These are phyloP conservation scores for Sigmodon hispidus DNA, from an alignment of 2,113 vertebrate genomes.

Conservation along the genomic window DNA sequence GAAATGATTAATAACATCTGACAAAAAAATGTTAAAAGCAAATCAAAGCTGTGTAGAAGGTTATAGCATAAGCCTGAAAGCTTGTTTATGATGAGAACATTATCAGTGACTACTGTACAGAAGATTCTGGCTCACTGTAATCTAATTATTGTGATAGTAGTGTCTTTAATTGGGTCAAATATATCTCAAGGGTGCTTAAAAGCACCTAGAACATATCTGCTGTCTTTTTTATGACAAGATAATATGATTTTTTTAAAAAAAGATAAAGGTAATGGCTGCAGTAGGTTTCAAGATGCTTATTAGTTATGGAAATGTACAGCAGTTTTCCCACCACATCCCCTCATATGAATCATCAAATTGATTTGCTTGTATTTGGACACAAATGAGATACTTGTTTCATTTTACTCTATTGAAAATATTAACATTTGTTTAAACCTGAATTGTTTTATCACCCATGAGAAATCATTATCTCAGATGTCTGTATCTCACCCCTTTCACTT, in stretches of 20 bases:
- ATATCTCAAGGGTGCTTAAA: neutral
- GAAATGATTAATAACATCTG: too few relatives aligned
- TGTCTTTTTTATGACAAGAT: neutral
- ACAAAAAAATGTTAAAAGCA: too few relatives aligned
- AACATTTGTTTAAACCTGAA: neutral
- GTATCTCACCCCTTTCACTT: rapidly evolving
- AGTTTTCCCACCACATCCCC: neutral
- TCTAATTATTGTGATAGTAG: neutral
- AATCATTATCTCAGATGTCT: neutral
- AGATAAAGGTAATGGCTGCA: neutral
- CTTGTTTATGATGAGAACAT: neutral
- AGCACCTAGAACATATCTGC: neutral
- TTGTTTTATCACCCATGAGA: neutral
- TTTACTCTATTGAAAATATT: neutral
- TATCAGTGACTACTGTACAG: neutral
- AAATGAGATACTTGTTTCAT: neutral
- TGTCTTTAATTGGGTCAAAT: slow-evolving; percentile 30
- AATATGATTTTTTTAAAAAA: neutral
- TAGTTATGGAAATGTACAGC: neutral
- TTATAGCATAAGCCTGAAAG: neutral
- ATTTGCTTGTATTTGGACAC: neutral
- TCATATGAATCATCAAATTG: neutral
- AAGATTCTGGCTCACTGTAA: neutral
- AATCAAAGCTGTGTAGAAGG: too few relatives aligned
- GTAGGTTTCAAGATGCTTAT: neutral